Percentiles rank a stretch among this genome's conserved stretches.
phyloP scores from a whole-genome alignment of 2,888 invertebrate genomes.

The Horisme vitalbata region DNA sequence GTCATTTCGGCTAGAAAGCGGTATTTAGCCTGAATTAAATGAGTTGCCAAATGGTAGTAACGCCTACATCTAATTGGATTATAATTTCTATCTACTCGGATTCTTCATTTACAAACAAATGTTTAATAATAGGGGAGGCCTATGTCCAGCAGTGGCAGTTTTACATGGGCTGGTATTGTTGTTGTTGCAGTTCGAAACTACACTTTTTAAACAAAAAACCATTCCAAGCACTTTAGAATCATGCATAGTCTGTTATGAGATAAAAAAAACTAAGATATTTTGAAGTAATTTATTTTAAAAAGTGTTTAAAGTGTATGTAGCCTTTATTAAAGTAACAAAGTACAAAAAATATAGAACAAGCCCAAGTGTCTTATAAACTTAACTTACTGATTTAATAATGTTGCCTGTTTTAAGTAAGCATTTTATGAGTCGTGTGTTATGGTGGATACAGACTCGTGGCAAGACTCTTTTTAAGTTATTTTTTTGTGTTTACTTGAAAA shows the following conservation, averaged over 20 bases:
- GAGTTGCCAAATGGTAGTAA: slow-evolving; percentile 1
- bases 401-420: slow-evolving; percentile 47
- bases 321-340: background rate
- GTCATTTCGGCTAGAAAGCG: slow-evolving; percentile 30
- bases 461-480: background rate
- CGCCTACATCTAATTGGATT: background rate
- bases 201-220: no score
- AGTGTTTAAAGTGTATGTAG: no score
- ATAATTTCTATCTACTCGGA: background rate
- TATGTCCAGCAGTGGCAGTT: no score
- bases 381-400: slow-evolving; percentile 10
- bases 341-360: slow-evolving; percentile 1
- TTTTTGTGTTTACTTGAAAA: no score
- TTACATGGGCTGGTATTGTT: no score
- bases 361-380: slow-evolving; percentile 8
- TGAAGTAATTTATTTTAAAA: no score
- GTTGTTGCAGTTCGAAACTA: no score
- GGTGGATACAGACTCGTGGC: slow-evolving; percentile 1
- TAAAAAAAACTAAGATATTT: no score
- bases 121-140: no score
- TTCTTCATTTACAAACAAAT: no score
- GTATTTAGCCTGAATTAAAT: slow-evolving; percentile 23
- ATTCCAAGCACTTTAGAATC: no score
- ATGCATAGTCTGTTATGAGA: no score
- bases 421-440: slow-evolving; percentile 59